Base-by-base conservation (phyloP, 2,888 invertebrate genomes). In the Panzeria rudis region DNA sequence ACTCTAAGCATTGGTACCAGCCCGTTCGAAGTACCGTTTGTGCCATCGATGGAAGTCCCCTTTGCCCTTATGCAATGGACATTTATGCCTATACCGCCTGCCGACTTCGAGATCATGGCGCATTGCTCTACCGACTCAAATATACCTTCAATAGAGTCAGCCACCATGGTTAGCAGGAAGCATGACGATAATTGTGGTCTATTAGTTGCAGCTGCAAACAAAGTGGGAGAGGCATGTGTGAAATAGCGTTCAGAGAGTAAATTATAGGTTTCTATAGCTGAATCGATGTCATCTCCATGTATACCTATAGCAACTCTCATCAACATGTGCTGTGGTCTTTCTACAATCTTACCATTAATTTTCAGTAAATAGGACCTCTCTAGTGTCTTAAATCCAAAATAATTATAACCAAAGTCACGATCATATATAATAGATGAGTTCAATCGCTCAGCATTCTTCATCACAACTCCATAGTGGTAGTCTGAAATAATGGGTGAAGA, bases 321-420 rank as follows among this genome's bases (percentile, higher is more conserved):
- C 80, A 99, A 93, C 98, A 99, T 97, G 89, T 99, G 99, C 90
- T 99, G 99, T 0, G 99, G 99, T 35, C 99, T 94, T 92, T 99
- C 99, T 0, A 95, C 98, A 69, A 98, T 96, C 94, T 97, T 97
- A 0, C 96, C 96, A 91, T 97, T 94, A 71, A 98, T 97, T 93
- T 97, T 98, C 80, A 99, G 93, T 87, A 99, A 93, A 92, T 99
- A 99, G 0, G 99, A 98, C 61, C 98, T 94, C 90, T 99, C 99
- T 75, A 99, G 93, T 0, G 99, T 99, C 94, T 99, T 99, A 91
- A 99, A 99, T n/a, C 99, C 99, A 94, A 99, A 99, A 92, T 98
- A 99, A 91, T 98, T 98, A 93, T 99, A 99, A 83, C 95, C 96
- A 92, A 97, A 99, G 93, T 99, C 99, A 88, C 99, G 95, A 91